Conservation (phyloP, 2,888 invertebrate genomes). For the Drosophila tanythrix region DNA sequence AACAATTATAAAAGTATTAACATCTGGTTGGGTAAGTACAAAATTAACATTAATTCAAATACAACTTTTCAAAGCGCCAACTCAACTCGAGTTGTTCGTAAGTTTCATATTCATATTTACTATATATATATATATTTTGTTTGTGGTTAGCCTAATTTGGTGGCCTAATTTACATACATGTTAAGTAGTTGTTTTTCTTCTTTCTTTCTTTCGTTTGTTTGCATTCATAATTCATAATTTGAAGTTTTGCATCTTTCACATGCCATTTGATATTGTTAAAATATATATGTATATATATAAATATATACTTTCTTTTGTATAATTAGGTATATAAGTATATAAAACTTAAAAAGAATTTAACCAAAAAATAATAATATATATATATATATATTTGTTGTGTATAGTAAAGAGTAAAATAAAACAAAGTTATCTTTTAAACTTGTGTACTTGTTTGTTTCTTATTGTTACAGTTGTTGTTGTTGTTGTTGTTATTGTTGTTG, state of each 20-base stretch:
- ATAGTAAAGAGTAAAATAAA: conserved; percentile 51
- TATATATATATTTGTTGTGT: conserved; percentile 25
- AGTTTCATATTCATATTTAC: conserved; percentile 21
- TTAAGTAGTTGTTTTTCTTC: conserved; percentile 35
- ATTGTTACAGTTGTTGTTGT: conserved; percentile 40
- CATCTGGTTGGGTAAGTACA: conserved; percentile 42
- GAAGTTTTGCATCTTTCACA: conserved; percentile 37
- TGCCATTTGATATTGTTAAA: conserved; percentile 59
- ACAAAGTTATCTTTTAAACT: conserved; percentile 63
- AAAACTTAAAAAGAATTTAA: conserved; percentile 76
- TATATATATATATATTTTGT: not conserved
- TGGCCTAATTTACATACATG: conserved; percentile 58
- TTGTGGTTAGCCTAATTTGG: conserved; percentile 33
- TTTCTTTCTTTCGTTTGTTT: not conserved
- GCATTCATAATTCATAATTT: conserved; percentile 27
- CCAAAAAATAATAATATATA: conserved; percentile 56
- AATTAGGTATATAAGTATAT: conserved; percentile 56
- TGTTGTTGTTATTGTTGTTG: not conserved
- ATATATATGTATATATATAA: conserved; percentile 60
- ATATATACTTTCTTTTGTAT: conserved; percentile 32
- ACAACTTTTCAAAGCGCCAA: conserved; percentile 63
- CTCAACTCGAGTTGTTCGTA: conserved; percentile 33
- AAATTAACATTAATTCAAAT: conserved; percentile 30
- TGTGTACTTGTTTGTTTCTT: conserved; percentile 67
- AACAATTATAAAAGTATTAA: conserved; percentile 27